Evolutionary conservation across 1,140 invertebrate genomes (phyloP), one percentile per base, ranked within the genome.

Genomic region (Chlorops oryzae): DNA sequence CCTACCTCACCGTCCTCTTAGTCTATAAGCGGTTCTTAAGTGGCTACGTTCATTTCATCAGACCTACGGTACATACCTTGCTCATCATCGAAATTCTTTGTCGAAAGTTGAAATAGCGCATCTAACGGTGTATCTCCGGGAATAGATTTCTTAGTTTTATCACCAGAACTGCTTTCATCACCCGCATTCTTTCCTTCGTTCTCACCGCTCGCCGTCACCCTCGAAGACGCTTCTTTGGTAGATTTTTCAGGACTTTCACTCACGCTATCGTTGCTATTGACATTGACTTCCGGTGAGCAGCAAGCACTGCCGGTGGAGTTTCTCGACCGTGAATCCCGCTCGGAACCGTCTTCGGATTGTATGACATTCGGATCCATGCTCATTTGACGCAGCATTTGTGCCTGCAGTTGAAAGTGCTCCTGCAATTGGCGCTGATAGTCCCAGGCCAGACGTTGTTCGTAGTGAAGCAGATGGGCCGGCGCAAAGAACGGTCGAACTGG

Each of bases 81-180:
- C 37, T 64, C 63, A 55, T 70, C 92, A 72, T 96, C 92, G 74
- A 97, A 96, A 17, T 92, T 95, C 74, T 96, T 96, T 75, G 88
- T 94, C 47, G 93, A 94, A 89, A 97, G 93, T 74, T 96, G 91
- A 74, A 96, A 95, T 1, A 97, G 80, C 0, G 93, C 93, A 65
- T 97, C 94, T 27, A 97, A 77, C 0, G 94, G 94, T 13, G 92
- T 96, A 45, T 84, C 84, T 15, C 65, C 60, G 12, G 76, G 75
- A 39, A n/a, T n/a, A n/a, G 72, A 63, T 12, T 70, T 65, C 17
- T 62, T 59, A 3, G 34, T 3, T 21, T 35, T 35, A 32, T 32
- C n/a, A 9, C n/a, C 7, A 32, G 7, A 7, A 32, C 23, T 21
- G 28, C 18, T 35, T 32, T 35, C 20, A 35, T 45, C 18, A 25